Evolutionary conservation across 2,888 invertebrate species (phyloP), one percentile per base, ranked within the genome.

Genomic region (Hanleya hanleyi): DNA sequence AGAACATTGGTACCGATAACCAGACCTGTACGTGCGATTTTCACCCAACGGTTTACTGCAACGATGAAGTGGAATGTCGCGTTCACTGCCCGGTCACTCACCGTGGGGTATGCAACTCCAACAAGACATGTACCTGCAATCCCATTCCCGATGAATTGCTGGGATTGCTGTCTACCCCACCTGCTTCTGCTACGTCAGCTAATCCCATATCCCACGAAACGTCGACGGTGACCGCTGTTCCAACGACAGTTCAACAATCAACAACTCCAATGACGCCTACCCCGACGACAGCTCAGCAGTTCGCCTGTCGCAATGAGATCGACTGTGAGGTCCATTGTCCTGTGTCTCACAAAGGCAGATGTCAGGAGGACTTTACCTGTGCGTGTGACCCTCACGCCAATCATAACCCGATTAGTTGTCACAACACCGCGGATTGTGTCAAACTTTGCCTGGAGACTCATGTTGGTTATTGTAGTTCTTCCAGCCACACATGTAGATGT

Each of bases 61-160:
- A 22, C 32, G 15, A 22, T 57, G 32, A 57, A 4, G 15, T 29
- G 12, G 29, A 26, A 18, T 57, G 57, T 32, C 57, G 32, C 15
- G 12, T 57, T 32, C 57, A 57, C 32, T 57, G 57, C 29, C 57
- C 57, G 26, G 57, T 57, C 12, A 57, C 57, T 29, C 57, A 57
- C 57, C 18, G 57, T 29, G 57, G 57, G 22, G 29, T 22, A 4
- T 57, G 57, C 32, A 57, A 57, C 22, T 57, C 57, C 7, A 26
- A 57, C 29, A 22, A 57, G 12, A 29, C 32, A 2, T 57, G 57
- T 26, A 15, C 57, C 22, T 57, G 57, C 29, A 32, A 57, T 9
- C 57, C 57, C 5, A 57, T 57, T 29, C 57, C 57, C 2, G 22
- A 22, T 29, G 22, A 32, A 32, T 9, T 57, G 26, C 32, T 57